Evolutionary conservation across 2,113 vertebrate genomes (phyloP).

Genomic region (Patagioenas fasciata): DNA sequence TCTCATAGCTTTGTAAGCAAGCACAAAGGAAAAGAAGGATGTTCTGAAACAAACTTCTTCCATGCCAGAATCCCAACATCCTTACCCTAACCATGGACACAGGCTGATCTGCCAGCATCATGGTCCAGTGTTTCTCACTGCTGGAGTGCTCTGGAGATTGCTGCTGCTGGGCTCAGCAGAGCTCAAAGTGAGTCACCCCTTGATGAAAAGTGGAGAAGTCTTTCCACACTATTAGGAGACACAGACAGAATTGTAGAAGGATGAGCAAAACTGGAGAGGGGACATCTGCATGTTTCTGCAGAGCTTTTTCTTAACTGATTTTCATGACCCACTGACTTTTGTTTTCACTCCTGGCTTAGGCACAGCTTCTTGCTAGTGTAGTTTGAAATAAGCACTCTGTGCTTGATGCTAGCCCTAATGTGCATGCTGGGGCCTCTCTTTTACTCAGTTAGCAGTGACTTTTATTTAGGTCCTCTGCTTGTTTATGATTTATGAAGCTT

Average conservation of each 20-base stretch:
- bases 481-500: constrained; percentile 69
- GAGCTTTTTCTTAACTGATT: background rate
- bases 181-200: background rate
- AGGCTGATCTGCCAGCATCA: background rate
- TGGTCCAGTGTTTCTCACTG: background rate
- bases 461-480: constrained; percentile 56
- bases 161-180: background rate
- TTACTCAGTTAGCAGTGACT: background rate
- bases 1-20: background rate
- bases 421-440: background rate
- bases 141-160: background rate
- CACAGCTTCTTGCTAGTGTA: background rate
- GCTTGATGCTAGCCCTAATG: background rate
- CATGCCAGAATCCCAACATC: background rate
- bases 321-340: background rate
- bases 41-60: background rate
- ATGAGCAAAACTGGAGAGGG: background rate
- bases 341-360: background rate
- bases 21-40: background rate
- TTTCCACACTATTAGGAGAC: background rate
- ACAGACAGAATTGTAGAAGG: background rate
- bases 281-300: background rate
- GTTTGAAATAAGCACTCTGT: background rate
- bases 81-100: background rate
- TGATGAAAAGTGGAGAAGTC: background rate